phyloP scores from a whole-genome alignment of 1,140 invertebrate genomes.

The Bombus breviceps region DNA sequence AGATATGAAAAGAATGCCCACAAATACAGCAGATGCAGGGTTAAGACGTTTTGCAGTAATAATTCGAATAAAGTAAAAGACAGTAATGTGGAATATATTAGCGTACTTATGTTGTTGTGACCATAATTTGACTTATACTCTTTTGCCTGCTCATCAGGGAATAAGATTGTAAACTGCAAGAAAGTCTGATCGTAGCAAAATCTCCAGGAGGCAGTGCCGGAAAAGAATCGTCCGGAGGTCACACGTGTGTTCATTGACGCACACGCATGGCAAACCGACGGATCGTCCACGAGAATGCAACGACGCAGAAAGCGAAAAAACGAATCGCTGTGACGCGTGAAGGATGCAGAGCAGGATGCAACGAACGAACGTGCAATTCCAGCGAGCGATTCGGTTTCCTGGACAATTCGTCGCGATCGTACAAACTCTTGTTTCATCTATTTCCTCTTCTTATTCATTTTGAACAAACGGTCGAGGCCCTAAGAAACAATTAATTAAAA shows the following conservation, averaged over 20 bases:
- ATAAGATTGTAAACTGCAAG: not conserved
- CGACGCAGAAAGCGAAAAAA: conserved; percentile 10
- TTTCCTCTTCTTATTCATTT: not conserved
- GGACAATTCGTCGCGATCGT: not conserved
- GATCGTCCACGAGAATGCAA: not conserved
- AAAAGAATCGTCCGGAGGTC: not conserved
- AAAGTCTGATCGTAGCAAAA: not conserved
- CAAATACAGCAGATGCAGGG: no score
- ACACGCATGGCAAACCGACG: conserved; percentile 30
- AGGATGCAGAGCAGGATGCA: conserved; percentile 53
- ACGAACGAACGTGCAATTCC: not conserved
- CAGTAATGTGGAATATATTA: no score
- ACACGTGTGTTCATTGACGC: conserved; percentile 5
- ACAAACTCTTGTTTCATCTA: not conserved
- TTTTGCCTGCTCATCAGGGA: no score
- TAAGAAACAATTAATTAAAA: not conserved
- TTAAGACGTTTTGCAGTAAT: no score
- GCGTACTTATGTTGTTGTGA: no score
- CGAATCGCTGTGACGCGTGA: conserved; percentile 20
- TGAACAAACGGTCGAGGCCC: no score
- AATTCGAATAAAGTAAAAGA: no score
- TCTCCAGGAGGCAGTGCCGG: conserved; percentile 22
- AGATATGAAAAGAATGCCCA: no score
- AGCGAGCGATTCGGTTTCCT: not conserved
- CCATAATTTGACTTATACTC: no score